Evolutionary conservation across 2,888 invertebrate species (phyloP).

Genomic region (Brachyopa scutellaris): DNA sequence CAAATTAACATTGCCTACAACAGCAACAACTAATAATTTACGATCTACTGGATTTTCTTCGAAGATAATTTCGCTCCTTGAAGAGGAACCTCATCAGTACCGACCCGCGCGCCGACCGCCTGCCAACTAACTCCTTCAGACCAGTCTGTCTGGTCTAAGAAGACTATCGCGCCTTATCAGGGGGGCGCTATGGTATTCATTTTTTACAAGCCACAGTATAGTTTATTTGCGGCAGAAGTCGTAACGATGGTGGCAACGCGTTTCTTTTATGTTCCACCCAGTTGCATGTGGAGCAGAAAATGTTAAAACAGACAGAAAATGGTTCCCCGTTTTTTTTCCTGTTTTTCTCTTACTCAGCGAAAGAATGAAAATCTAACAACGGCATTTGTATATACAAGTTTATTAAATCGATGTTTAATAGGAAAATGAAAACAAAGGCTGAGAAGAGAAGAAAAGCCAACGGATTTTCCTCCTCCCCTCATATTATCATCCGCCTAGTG

Average conservation of each 20-base stretch:
- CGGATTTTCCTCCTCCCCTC: slow-evolving; percentile 29
- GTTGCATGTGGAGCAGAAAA: slow-evolving; percentile 43
- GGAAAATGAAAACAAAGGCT: slow-evolving; percentile 58
- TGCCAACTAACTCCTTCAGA: slow-evolving; percentile 19
- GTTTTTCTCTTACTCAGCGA: background rate
- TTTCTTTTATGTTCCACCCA: slow-evolving; percentile 65
- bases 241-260: slow-evolving; percentile 70
- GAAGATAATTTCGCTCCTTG: slow-evolving; percentile 67
- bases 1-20: slow-evolving; percentile 61
- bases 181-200: slow-evolving; percentile 65
- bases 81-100: slow-evolving; percentile 35
- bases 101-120: background rate
- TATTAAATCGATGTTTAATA: slow-evolving; percentile 70
- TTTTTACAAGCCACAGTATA: slow-evolving; percentile 60
- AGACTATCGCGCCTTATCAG: slow-evolving; percentile 29
- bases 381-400: slow-evolving; percentile 51
- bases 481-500: background rate
- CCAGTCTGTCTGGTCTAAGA: slow-evolving; percentile 8
- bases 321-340: slow-evolving; percentile 41
- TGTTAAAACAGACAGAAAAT: slow-evolving; percentile 53
- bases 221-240: slow-evolving; percentile 71
- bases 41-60: slow-evolving; percentile 66
- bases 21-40: slow-evolving; percentile 65
- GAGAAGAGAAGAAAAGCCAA: slow-evolving; percentile 24
- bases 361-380: slow-evolving; percentile 50